A percentile compares a stretch with the other conserved stretches of the same genome.
Evolutionary conservation across 2,797 vertebrate species (phyloP).

Genomic region (Danio jaintianensis): DNA sequence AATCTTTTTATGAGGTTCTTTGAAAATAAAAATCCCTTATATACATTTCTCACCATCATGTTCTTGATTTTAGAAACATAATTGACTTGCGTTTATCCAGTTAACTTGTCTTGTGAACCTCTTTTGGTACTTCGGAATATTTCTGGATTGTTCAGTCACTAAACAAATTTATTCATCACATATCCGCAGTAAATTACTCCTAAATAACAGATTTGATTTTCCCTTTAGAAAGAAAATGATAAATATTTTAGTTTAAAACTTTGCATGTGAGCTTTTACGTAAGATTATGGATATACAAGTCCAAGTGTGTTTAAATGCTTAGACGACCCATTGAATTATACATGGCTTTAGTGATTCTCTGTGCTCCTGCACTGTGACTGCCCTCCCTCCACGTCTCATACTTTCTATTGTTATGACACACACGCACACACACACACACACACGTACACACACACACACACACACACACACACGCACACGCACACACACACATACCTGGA

Average conservation of each 20-base stretch:
- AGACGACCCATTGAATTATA: conserved; percentile 60
- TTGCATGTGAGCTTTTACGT: neutral
- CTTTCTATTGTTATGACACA: conserved; percentile 20
- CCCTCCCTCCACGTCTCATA: conserved; percentile 21
- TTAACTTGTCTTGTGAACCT: too few relatives aligned
- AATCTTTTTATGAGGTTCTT: too few relatives aligned
- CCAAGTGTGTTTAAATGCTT: conserved; percentile 39
- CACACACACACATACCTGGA: neutral
- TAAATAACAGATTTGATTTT: neutral
- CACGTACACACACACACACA: neutral
- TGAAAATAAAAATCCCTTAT: too few relatives aligned
- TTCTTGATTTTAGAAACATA: too few relatives aligned
- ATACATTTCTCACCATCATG: too few relatives aligned
- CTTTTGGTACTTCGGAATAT: too few relatives aligned
- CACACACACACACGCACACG: neutral
- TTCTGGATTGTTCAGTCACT: too few relatives aligned
- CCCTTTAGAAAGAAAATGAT: neutral
- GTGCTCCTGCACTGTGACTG: conserved; percentile 62
- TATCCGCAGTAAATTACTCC: too few relatives aligned
- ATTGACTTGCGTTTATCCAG: too few relatives aligned
- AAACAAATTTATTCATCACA: too few relatives aligned
- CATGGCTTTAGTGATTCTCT: conserved; percentile 61
- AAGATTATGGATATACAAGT: neutral
- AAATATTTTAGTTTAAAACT: neutral
- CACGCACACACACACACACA: neutral